Base-by-base conservation (phyloP, 2,797 vertebrate genomes). In the Varecia variegata region DNA sequence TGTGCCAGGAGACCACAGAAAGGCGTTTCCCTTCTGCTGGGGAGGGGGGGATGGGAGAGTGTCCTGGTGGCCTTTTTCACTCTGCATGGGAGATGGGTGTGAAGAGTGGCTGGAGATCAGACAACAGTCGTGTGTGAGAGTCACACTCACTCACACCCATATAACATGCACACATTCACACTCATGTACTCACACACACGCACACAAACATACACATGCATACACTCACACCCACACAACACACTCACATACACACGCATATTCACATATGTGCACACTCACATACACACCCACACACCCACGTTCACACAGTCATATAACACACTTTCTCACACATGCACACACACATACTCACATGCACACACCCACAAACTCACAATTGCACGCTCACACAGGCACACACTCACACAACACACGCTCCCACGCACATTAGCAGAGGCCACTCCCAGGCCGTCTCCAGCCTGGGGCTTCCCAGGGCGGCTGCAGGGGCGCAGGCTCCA, bases 1-100 rank as follows among this genome's bases (percentile, higher is more conserved):
- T 2, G 60, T 67, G 43, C 30, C 11, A 6, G 81, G 32, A 17
- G 32, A 47, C 81, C 43, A 2, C 20, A 17, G 21, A 60, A 23
- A 14, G 20, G 58, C 1, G 38, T 1, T 1, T 43, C 25, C 38
- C 79, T 58, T 40, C 38, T 7, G 25, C 35, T 18, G 8, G 30
- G 0, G 12, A 3, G 4, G 4, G 81, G 15, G 60, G 7, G 5
- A n/a, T 18, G 3, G 12, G 12, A 12, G 40, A 32, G 58, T 5
- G 32, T 43, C 20, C 20, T 0, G 7, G 32, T 23, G 43, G 58
- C 35, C 35, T 56, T 56, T 56, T 56, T 54, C 15, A 80, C 52
- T 60, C 27, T 2, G 30, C 14, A 45, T 45, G 18, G 10, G 40
- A 47, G 17, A 62, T 62, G 7, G 40, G 18, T 58, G 30, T 62